These are phyloP conservation scores for Dinocampus coccinellae DNA, from an alignment of 2,888 invertebrate genomes.

Conservation along the genomic window DNA sequence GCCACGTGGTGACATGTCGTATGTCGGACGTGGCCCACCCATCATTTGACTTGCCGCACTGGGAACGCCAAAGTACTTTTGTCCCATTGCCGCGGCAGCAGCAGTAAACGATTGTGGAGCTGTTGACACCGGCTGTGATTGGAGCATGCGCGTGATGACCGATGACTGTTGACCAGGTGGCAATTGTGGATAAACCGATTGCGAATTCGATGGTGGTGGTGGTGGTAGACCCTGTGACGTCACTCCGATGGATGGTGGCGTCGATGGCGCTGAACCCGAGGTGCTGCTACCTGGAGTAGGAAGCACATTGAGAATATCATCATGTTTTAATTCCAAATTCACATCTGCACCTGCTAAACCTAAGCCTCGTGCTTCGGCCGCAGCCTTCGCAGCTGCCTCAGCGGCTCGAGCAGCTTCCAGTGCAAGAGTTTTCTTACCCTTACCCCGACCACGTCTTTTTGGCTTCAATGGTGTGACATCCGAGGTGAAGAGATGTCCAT, in stretches of 20 bases:
- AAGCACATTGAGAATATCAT: slow-evolving; percentile 58
- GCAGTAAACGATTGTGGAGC: slow-evolving; percentile 66
- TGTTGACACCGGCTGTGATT: slow-evolving; percentile 68
- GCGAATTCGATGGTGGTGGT: slow-evolving; percentile 49
- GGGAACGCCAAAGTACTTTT: slow-evolving; percentile 66
- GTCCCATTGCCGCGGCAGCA: slow-evolving; percentile 68
- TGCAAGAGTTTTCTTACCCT: slow-evolving; percentile 68
- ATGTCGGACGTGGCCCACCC: slow-evolving; percentile 59
- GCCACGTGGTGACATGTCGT: slow-evolving; percentile 64
- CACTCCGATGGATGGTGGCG: slow-evolving; percentile 58
- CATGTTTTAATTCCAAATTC: slow-evolving; percentile 58
- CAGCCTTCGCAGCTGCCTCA: slow-evolving; percentile 70
- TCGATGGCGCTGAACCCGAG: slow-evolving; percentile 67
- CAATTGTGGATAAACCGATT: slow-evolving; percentile 63
- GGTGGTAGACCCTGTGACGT: slow-evolving; percentile 58
- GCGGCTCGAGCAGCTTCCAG: slow-evolving; percentile 70
- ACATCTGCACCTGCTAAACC: slow-evolving; percentile 58
- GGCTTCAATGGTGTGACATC: slow-evolving; percentile 64
- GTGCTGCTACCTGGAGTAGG: slow-evolving; percentile 65
- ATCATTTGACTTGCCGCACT: slow-evolving; percentile 58
- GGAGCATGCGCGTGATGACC: slow-evolving; percentile 76
- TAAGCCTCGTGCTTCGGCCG: slow-evolving; percentile 62
- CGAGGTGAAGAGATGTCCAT: slow-evolving; percentile 58
- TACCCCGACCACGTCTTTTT: slow-evolving; percentile 65
- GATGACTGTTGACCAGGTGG: slow-evolving; percentile 70